Conservation (phyloP, 1,140 invertebrate species). For the Lordiphosa clarofinis region DNA sequence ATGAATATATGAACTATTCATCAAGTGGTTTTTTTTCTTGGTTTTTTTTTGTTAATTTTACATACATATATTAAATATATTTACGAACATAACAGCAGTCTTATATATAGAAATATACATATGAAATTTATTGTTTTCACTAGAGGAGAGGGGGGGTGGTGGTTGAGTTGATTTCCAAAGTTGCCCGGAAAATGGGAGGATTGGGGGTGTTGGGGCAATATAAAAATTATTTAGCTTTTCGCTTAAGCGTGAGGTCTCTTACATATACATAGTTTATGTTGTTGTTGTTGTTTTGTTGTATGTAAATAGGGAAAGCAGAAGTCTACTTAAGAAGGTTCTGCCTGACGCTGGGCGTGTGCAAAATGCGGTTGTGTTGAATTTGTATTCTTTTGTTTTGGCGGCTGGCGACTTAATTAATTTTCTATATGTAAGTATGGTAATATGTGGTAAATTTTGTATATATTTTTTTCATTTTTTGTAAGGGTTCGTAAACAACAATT, state of each 20-base stretch:
- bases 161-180: slow-evolving; percentile 52
- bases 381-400: slow-evolving; percentile 52
- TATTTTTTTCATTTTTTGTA: neutral
- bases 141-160: slow-evolving; percentile 44
- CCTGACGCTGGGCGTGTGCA: slow-evolving; percentile 63
- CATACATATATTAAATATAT: slow-evolving; percentile 76
- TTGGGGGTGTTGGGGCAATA: slow-evolving; percentile 25
- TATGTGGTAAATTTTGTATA: slow-evolving; percentile 27
- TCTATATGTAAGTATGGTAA: slow-evolving; percentile 21
- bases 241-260: slow-evolving; percentile 62
- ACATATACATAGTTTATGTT: neutral
- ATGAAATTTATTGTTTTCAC: slow-evolving; percentile 71
- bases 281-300: slow-evolving; percentile 3
- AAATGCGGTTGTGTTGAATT: slow-evolving; percentile 63
- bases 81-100: slow-evolving; percentile 80
- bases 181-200: slow-evolving; percentile 37
- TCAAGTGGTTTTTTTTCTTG: slow-evolving; percentile 28
- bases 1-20: slow-evolving; percentile 59
- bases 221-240: slow-evolving; percentile 60
- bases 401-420: slow-evolving; percentile 34
- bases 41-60: slow-evolving; percentile 67
- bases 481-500: no score
- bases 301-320: slow-evolving; percentile 26
- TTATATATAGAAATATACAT: slow-evolving; percentile 70
- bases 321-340: slow-evolving; percentile 41